These are phyloP conservation scores for Oophaga pumilio DNA, from an alignment of 2,113 vertebrate species.

Conservation along the genomic window DNA sequence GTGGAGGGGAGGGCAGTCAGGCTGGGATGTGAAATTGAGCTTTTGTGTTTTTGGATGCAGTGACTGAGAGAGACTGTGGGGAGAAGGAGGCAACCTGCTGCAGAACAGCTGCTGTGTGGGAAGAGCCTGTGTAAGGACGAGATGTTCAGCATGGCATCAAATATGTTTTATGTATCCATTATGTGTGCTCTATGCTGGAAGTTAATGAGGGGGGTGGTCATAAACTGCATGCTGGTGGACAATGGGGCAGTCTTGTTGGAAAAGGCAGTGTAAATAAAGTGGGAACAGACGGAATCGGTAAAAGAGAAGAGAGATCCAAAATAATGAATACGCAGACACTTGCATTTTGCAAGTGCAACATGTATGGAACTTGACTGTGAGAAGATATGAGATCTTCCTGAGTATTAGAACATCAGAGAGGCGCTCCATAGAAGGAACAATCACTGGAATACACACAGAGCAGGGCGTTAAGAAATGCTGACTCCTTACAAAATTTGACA, in stretches of 20 bases:
- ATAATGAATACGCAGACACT: not conserved
- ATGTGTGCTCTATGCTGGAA: not conserved
- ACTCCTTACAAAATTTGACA: too few relatives aligned
- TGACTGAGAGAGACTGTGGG: constrained; percentile 51
- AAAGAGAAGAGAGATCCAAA: not conserved
- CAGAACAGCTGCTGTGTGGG: constrained; percentile 58
- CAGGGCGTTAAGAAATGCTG: too few relatives aligned
- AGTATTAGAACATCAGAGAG: not conserved
- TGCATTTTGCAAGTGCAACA: not conserved
- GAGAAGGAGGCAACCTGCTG: constrained; percentile 45
- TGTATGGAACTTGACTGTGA: not conserved
- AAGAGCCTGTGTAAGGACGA: constrained; percentile 43
- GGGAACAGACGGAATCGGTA: not conserved
- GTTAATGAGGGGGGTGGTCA: not conserved
- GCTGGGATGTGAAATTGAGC: constrained; percentile 47
- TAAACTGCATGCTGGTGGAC: not conserved
- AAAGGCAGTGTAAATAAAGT: not conserved
- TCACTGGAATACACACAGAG: too few relatives aligned
- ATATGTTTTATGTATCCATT: constrained; percentile 49
- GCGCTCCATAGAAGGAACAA: too few relatives aligned
- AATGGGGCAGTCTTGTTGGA: not conserved
- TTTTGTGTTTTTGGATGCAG: constrained; percentile 55
- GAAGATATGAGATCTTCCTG: not conserved
- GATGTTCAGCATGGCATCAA: constrained; percentile 47
- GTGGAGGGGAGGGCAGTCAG: constrained; percentile 31